Conservation (phyloP, 2,797 vertebrate species). For the Cuniculus paca region DNA sequence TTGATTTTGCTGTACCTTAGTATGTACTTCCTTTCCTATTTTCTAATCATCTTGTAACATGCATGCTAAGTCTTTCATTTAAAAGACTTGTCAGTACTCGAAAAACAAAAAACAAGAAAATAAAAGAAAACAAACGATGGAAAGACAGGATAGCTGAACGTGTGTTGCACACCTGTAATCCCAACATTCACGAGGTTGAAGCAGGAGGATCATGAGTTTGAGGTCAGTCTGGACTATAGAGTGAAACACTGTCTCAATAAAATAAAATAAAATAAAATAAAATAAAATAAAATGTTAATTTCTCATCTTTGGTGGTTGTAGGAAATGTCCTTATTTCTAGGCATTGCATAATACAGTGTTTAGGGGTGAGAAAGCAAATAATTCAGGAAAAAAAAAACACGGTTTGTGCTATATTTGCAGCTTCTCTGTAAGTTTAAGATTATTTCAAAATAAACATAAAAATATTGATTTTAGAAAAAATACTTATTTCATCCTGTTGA, state of each 20-base stretch:
- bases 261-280: not conserved
- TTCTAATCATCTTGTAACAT: not conserved
- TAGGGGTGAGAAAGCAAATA: not conserved
- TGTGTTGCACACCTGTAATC: not conserved
- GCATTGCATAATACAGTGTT: not conserved
- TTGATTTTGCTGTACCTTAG: not conserved
- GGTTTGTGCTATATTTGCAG: conserved; percentile 3
- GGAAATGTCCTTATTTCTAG: conserved; percentile 1
- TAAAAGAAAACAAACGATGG: not conserved
- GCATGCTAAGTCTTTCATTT: not conserved
- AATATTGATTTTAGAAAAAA: conserved; percentile 26
- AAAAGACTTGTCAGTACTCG: not conserved
- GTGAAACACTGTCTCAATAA: not conserved
- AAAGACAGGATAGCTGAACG: not conserved
- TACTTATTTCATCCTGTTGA: not conserved
- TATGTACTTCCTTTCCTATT: not conserved
- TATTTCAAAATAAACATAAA: conserved; percentile 57
- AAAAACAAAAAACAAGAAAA: not conserved
- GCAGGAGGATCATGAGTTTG: not conserved
- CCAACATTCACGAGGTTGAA: not conserved
- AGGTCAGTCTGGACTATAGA: not conserved
- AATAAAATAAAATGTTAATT: not conserved
- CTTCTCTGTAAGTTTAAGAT: conserved; percentile 35
- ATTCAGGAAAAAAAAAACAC: not conserved
- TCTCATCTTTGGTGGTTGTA: not conserved